These are phyloP conservation scores for Bradypodion ventrale DNA, from an alignment of 2,797 vertebrate species.

Conservation along the genomic window DNA sequence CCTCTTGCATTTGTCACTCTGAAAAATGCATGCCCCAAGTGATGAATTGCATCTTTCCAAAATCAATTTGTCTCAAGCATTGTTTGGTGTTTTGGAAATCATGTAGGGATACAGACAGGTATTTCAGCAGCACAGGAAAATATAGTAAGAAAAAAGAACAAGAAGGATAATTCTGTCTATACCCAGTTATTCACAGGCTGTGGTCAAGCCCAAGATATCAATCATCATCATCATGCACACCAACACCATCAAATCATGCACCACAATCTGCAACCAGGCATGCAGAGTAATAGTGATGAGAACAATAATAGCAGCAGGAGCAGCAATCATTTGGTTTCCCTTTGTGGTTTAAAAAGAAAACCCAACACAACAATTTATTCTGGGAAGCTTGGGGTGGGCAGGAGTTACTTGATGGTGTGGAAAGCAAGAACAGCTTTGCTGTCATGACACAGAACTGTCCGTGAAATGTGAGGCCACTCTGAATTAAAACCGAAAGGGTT, in stretches of 20 bases:
- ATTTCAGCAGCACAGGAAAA: background rate
- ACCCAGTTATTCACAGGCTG: background rate
- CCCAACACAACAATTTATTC: too few relatives aligned
- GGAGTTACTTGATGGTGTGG: background rate
- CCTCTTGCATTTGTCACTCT: background rate
- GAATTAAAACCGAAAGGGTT: too few relatives aligned
- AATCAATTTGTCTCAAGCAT: background rate
- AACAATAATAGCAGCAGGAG: too few relatives aligned
- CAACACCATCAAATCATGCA: too few relatives aligned
- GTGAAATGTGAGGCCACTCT: background rate
- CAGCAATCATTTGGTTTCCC: too few relatives aligned
- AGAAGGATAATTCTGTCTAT: background rate
- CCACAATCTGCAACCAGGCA: too few relatives aligned
- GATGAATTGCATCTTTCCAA: background rate
- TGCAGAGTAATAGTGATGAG: too few relatives aligned
- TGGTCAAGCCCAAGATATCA: background rate
- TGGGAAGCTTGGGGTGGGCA: too few relatives aligned
- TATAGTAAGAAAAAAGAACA: background rate
- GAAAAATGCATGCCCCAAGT: background rate
- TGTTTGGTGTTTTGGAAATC: background rate
- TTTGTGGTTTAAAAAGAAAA: background rate
- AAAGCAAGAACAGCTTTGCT: background rate
- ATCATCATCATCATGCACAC: background rate
- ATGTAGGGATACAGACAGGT: background rate
- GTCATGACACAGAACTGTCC: background rate